Percentiles rank a stretch among this genome's conserved stretches.
Conservation (phyloP, 2,113 vertebrate species). For the Indicator maculatus region DNA sequence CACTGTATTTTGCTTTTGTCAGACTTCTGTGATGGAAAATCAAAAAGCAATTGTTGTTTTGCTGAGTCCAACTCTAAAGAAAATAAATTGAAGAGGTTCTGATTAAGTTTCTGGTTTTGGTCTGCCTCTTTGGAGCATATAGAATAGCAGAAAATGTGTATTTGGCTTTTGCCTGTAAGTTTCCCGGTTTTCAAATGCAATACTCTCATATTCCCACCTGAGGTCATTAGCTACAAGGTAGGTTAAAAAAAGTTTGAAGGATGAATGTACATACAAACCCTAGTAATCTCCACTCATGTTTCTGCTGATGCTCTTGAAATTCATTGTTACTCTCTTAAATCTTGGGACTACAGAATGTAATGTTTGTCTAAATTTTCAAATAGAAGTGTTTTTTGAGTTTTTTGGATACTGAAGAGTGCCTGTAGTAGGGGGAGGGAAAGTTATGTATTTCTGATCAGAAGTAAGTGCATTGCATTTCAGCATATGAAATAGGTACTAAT, state of each 20-base stretch:
- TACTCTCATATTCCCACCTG: slow-evolving; percentile 75
- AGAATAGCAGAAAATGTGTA: slow-evolving; percentile 24
- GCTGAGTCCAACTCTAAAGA: neutral
- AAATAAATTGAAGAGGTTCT: slow-evolving; percentile 6
- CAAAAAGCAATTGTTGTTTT: slow-evolving; percentile 1
- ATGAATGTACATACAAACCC: slow-evolving; percentile 56
- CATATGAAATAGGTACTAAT: neutral
- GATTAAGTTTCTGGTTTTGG: slow-evolving; percentile 26
- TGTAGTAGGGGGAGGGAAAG: neutral
- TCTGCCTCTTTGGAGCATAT: neutral
- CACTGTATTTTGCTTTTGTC: slow-evolving; percentile 4
- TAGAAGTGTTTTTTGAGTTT: neutral
- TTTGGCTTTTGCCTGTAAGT: slow-evolving; percentile 47
- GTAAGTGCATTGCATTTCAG: neutral
- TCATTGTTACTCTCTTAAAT: slow-evolving; percentile 64
- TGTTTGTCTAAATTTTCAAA: slow-evolving; percentile 58
- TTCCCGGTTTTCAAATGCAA: slow-evolving; percentile 45
- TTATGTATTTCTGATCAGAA: slow-evolving; percentile 8
- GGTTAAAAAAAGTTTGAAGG: slow-evolving; percentile 74
- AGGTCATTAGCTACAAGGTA: slow-evolving; percentile 77
- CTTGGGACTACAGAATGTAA: slow-evolving; percentile 36
- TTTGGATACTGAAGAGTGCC: neutral
- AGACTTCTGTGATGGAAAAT: neutral
- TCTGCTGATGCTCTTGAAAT: slow-evolving; percentile 77
- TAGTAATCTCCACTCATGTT: slow-evolving; percentile 67